Evolutionary conservation across 2,797 vertebrate species (phyloP).

Genomic region (Eleutherodactylus coqui): DNA sequence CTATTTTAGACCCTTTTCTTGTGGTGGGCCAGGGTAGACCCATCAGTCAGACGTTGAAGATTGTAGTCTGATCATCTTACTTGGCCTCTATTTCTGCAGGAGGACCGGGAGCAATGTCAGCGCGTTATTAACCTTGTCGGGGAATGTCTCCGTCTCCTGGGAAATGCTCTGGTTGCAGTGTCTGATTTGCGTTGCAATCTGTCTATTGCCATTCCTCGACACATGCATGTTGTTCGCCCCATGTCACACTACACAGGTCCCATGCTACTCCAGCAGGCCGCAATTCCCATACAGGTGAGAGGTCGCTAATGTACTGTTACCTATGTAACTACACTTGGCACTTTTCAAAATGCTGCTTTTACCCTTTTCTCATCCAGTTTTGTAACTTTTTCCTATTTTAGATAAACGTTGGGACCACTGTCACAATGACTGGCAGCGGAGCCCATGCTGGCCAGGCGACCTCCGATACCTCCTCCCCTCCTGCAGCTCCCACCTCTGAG

Average conservation of each 20-base stretch:
- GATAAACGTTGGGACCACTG: slow-evolving; percentile 90
- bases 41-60: too few relatives aligned
- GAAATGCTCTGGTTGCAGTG: slow-evolving; percentile 88
- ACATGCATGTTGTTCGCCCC: slow-evolving; percentile 88
- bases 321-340: background rate
- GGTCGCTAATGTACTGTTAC: background rate
- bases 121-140: slow-evolving; percentile 84
- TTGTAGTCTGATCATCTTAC: background rate
- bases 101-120: slow-evolving; percentile 88
- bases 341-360: too few relatives aligned
- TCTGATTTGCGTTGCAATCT: slow-evolving; percentile 90
- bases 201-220: slow-evolving; percentile 82
- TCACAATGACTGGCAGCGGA: slow-evolving; percentile 83
- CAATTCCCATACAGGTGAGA: slow-evolving; percentile 85
- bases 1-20: too few relatives aligned
- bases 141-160: slow-evolving; percentile 88
- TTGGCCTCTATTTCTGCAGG: slow-evolving; percentile 71
- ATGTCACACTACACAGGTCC: slow-evolving; percentile 89
- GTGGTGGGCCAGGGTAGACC: too few relatives aligned
- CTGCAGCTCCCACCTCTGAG: slow-evolving; percentile 64
- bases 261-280: slow-evolving; percentile 83
- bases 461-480: slow-evolving; percentile 70
- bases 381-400: slow-evolving; percentile 62
- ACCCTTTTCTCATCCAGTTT: background rate
- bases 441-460: slow-evolving; percentile 74